Base-by-base conservation (phyloP, 2,888 invertebrate species). In the Lymantria monacha region DNA sequence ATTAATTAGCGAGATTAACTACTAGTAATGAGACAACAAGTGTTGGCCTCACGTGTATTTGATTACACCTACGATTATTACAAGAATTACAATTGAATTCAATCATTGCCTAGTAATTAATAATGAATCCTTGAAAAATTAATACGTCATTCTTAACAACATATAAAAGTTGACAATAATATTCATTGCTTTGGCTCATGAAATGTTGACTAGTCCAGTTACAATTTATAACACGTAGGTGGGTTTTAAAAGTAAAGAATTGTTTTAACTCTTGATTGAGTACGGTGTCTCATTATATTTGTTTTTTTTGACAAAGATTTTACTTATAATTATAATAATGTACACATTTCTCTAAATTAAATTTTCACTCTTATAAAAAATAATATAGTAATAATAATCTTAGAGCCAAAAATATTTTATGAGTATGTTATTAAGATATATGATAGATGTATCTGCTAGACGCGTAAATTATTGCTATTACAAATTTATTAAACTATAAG, bases 181-280 rank as follows among this genome's bases (percentile, higher is more conserved):
- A 67, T 72, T 61, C 37, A 55, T 57, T 61, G 73, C 72, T 73
- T 70, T 71, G 63, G 60, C 60, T 61, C 61, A 74, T 79, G 70
- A 71, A 61, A 70, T 59, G 72, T 81, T 70, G 76, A 75, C 68
- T 59, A 10, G 58, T 69, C 69, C 66, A 62, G 70, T 69, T 64
- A 66, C 67, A 72, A 72, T 59, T 55, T 56, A 30, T 52, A 50
- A 51, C 37, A 51, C 54, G 69, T 69, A 59, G 64, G 71, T 65
- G 54, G 59, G 51, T 63, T 48, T 53, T 63, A 59, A n/a, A 57
- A 67, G 66, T 70, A 77, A 83, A 78, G 76, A 76, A 63, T 68
- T 65, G 72, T 68, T 65, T 66, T 72, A 70, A 62, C 55, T 63
- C 77, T 71, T 70, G 73, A 79, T 79, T 73, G 63, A 67, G 5